A percentile compares a stretch with the other conserved stretches of the same genome.
Conservation (phyloP, 1,140 invertebrate genomes). For the Aphelenchoides fujianensis region DNA sequence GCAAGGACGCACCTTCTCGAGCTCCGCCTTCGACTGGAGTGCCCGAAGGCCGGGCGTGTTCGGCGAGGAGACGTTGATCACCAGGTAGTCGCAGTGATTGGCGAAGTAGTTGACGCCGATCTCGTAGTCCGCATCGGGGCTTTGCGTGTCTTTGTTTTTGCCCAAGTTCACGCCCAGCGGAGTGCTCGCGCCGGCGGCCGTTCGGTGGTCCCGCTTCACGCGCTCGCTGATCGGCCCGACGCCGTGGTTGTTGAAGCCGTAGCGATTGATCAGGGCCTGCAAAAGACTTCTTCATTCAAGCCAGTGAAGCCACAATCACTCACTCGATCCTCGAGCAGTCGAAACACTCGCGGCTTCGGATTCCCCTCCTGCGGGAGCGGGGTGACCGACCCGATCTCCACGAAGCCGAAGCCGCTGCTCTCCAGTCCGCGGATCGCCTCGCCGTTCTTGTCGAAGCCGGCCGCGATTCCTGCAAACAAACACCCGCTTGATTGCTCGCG, state of each 20-base stretch:
- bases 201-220: constrained; percentile 32
- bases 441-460: constrained; percentile 95
- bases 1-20: constrained; percentile 71
- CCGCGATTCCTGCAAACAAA: constrained; percentile 70
- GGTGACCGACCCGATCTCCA: constrained; percentile 94
- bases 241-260: constrained; percentile 91
- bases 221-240: constrained; percentile 71
- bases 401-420: constrained; percentile 85
- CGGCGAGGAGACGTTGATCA: constrained; percentile 70
- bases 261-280: constrained; percentile 85
- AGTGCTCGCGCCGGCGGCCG: background rate
- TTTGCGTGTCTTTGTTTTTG: constrained; percentile 80
- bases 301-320: constrained; percentile 18
- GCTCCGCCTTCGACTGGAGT: constrained; percentile 76
- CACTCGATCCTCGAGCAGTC: constrained; percentile 69
- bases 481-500: background rate
- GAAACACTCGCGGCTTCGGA: constrained; percentile 82
- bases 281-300: too few species aligned
- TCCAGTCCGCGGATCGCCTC: constrained; percentile 80
- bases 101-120: constrained; percentile 65
- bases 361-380: constrained; percentile 87
- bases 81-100: constrained; percentile 66
- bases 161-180: constrained; percentile 69
- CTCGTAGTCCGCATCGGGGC: constrained; percentile 77
- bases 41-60: constrained; percentile 87